Evolutionary conservation across 2,113 vertebrate species (phyloP).

Genomic region (Ophthalmolycus amberensis): DNA sequence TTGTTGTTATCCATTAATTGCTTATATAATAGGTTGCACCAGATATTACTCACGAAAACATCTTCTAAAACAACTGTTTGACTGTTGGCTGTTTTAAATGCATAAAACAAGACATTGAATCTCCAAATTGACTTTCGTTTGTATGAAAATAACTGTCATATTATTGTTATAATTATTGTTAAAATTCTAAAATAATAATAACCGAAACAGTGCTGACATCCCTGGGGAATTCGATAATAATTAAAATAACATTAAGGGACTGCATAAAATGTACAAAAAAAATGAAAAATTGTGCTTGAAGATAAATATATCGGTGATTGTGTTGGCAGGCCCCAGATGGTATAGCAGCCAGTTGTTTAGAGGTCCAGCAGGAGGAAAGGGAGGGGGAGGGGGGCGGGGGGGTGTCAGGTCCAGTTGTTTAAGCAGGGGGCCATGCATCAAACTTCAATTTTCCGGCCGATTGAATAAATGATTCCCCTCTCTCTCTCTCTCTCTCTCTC

Average conservation of each 20-base stretch:
- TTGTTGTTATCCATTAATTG: neutral
- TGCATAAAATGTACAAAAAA: neutral
- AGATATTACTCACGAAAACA: neutral
- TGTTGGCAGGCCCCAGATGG: constrained; percentile 16
- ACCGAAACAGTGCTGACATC: neutral
- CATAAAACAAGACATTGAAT: neutral
- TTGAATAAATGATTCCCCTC: constrained; percentile 40
- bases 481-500: neutral
- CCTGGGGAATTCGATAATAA: neutral
- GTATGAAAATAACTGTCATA: neutral
- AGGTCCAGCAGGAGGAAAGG: neutral
- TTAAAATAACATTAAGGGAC: neutral
- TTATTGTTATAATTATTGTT: neutral
- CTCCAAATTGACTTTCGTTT: neutral
- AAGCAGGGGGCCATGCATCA: constrained; percentile 31
- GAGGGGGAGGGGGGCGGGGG: neutral
- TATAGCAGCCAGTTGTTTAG: constrained; percentile 16
- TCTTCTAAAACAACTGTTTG: neutral
- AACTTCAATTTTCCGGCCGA: constrained; percentile 53
- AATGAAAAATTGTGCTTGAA: neutral
- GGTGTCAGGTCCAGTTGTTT: constrained; percentile 24
- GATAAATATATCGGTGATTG: neutral
- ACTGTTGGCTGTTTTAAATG: neutral
- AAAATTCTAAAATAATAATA: too few relatives aligned
- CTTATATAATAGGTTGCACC: neutral